Percentiles rank a stretch among this genome's conserved stretches.
Conservation (phyloP, 2,113 vertebrate species). For the Petrocephalus microphthalmus region DNA sequence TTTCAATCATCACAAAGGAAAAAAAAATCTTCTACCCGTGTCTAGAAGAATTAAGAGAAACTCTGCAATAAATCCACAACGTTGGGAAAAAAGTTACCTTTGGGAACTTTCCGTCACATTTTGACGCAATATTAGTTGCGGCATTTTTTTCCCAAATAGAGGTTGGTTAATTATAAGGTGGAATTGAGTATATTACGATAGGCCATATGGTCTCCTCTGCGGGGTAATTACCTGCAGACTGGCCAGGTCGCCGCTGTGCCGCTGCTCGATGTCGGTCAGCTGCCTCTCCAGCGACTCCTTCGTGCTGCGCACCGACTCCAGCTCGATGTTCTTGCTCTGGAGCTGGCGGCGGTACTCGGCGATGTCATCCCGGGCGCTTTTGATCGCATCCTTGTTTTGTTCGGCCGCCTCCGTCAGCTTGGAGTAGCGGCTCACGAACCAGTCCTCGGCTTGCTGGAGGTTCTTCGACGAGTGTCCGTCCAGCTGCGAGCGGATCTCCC, state of each 20-base stretch:
- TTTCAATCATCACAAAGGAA: background rate
- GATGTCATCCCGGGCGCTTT: conserved; percentile 74
- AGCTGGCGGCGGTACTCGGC: conserved; percentile 73
- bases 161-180: background rate
- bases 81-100: background rate
- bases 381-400: conserved; percentile 76
- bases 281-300: conserved; percentile 77
- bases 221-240: conserved; percentile 64
- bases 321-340: conserved; percentile 75
- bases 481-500: conserved; percentile 78
- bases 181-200: background rate
- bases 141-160: background rate
- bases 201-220: background rate
- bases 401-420: conserved; percentile 76
- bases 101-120: background rate
- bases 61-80: background rate
- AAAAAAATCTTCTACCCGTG: background rate
- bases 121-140: background rate
- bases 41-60: background rate
- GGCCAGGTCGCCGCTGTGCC: conserved; percentile 67
- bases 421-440: conserved; percentile 72
- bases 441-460: conserved; percentile 76
- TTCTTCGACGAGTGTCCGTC: conserved; percentile 76
- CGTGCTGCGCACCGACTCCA: conserved; percentile 65
- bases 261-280: conserved; percentile 73